These are phyloP conservation scores for Pterois miles DNA, from an alignment of 2,797 vertebrate species.

Conservation along the genomic window DNA sequence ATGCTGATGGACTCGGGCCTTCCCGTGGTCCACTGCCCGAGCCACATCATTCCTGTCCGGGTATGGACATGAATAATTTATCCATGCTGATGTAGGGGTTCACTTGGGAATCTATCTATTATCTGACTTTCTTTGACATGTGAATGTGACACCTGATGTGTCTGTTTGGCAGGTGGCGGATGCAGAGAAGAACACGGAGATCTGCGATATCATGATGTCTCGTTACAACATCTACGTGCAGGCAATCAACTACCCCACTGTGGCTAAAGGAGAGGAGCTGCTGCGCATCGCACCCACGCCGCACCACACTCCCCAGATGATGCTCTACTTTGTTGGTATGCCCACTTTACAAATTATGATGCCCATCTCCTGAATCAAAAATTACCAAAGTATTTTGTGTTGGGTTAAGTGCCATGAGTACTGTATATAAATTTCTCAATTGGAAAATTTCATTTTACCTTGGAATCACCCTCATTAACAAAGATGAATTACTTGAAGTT, in stretches of 20 bases:
- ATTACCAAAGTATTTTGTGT: background rate
- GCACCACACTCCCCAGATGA: constrained; percentile 94
- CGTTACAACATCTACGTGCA: constrained; percentile 93
- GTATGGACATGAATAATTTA: constrained; percentile 67
- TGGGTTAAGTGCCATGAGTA: background rate
- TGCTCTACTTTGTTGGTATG: constrained; percentile 91
- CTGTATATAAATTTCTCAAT: background rate
- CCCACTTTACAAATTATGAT: background rate
- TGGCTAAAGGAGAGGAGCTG: constrained; percentile 91
- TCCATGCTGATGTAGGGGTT: background rate
- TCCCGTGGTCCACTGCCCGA: constrained; percentile 92
- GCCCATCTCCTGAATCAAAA: background rate
- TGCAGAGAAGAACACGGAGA: constrained; percentile 91
- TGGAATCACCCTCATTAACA: background rate
- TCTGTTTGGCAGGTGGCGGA: constrained; percentile 85
- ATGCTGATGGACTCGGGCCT: constrained; percentile 93
- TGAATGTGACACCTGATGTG: background rate
- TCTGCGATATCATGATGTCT: constrained; percentile 92
- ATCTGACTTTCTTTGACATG: background rate
- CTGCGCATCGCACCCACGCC: constrained; percentile 92
- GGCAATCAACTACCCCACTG: constrained; percentile 93
- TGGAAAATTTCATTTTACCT: background rate
- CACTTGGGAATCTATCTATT: background rate
- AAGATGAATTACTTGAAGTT: background rate
- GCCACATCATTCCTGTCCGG: constrained; percentile 94